These are phyloP conservation scores for Aleiodes sp. DNA, from an alignment of 1,140 invertebrate species.

Conservation along the genomic window DNA sequence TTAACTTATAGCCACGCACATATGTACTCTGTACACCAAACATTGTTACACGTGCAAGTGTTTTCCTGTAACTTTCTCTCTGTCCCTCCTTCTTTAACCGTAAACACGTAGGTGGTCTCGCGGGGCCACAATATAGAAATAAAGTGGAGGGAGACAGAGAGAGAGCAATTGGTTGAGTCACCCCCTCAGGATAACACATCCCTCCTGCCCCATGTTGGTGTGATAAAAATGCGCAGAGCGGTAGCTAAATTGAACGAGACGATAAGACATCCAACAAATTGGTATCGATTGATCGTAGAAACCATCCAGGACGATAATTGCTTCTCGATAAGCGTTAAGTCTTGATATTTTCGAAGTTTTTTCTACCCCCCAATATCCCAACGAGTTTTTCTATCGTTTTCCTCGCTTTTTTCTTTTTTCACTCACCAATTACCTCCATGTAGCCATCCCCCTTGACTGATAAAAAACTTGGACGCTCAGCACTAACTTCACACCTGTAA, in stretches of 20 bases:
- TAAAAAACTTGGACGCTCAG: constrained; percentile 77
- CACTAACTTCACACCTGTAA: constrained; percentile 82
- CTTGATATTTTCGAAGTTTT: constrained; percentile 6
- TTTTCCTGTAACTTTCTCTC: background rate
- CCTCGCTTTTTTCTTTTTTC: constrained; percentile 2
- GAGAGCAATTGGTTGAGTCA: constrained; percentile 21
- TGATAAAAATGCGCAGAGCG: constrained; percentile 21
- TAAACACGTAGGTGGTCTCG: background rate
- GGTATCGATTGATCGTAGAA: constrained; percentile 23
- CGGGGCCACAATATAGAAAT: constrained; percentile 21
- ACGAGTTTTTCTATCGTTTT: background rate
- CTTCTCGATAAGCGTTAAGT: constrained; percentile 13
- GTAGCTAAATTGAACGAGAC: constrained; percentile 7
- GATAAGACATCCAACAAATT: constrained; percentile 31
- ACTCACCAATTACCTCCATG: constrained; percentile 80
- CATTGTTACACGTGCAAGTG: background rate
- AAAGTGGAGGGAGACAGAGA: background rate
- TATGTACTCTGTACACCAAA: background rate
- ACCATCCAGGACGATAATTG: constrained; percentile 21
- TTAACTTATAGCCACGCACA: background rate
- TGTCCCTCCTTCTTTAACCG: background rate
- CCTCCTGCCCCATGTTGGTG: background rate
- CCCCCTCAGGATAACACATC: constrained; percentile 17
- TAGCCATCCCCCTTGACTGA: constrained; percentile 73
- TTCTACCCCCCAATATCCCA: no score